Conservation (phyloP, 2,113 vertebrate genomes). For the Pica pica region DNA sequence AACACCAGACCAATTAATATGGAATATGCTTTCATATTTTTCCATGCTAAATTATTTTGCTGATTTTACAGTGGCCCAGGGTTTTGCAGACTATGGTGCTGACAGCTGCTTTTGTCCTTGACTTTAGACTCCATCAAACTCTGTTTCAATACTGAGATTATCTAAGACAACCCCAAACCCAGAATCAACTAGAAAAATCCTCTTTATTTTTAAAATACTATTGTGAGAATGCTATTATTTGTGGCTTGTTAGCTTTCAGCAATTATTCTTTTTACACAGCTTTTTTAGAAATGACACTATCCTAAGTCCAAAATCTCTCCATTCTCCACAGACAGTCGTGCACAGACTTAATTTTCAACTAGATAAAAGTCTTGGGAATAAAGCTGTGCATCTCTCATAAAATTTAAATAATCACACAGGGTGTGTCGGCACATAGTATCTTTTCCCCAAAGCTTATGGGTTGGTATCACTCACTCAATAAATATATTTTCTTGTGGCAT, state of each 20-base stretch:
- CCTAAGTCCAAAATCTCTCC: background rate
- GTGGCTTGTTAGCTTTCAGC: background rate
- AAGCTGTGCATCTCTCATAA: background rate
- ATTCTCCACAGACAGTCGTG: background rate
- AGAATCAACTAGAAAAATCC: background rate
- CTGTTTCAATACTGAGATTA: background rate
- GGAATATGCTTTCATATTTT: background rate
- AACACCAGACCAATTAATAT: background rate
- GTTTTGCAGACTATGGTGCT: background rate
- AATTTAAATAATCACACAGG: background rate
- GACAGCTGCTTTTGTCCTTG: background rate
- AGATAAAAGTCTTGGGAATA: background rate
- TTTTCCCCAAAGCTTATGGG: rapidly evolving
- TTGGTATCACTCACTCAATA: background rate
- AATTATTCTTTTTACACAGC: background rate
- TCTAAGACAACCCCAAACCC: background rate
- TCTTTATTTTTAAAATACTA: background rate
- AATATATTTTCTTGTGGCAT: background rate
- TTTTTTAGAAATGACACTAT: background rate
- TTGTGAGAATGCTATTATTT: background rate
- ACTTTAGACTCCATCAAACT: background rate
- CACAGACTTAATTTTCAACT: background rate
- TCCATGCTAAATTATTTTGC: background rate
- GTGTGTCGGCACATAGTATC: background rate
- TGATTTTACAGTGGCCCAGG: background rate